A percentile compares a stretch with the other conserved stretches of the same genome.
These are phyloP conservation scores for Hassar affinis DNA, from an alignment of 2,113 vertebrate species.

Conservation along the genomic window DNA sequence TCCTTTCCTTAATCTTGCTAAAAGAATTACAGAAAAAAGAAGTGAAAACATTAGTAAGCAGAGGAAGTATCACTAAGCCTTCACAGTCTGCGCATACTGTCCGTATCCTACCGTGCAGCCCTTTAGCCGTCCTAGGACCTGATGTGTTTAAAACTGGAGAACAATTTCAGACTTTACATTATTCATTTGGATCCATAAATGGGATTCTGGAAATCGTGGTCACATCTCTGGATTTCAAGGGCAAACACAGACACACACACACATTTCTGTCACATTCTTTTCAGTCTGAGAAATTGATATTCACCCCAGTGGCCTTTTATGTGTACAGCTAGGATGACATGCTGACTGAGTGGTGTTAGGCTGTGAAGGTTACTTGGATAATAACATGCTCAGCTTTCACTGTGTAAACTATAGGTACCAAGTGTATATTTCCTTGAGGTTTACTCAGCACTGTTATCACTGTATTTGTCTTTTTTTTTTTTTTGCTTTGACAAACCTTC, in stretches of 20 bases:
- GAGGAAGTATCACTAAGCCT: neutral
- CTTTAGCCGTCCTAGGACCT: neutral
- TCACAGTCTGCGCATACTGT: neutral
- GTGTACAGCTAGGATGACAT: slow-evolving; percentile 15
- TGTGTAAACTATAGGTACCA: neutral
- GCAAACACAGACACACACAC: neutral
- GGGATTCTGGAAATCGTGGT: neutral
- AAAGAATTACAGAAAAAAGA: slow-evolving; percentile 16
- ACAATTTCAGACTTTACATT: neutral
- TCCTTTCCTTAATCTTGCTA: neutral
- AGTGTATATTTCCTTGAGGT: neutral
- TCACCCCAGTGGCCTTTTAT: neutral
- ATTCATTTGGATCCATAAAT: neutral
- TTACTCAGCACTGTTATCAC: neutral
- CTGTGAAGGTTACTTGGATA: slow-evolving; percentile 19
- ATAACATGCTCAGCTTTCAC: slow-evolving; percentile 19
- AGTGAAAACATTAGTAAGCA: slow-evolving; percentile 7
- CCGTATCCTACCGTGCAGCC: too few species aligned
- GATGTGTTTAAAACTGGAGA: neutral
- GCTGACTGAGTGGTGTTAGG: neutral
- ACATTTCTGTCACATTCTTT: neutral
- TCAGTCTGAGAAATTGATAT: neutral
- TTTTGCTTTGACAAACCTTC: neutral
- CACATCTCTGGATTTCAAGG: neutral
- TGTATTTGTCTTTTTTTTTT: neutral